Evolutionary conservation across 2,888 invertebrate species (phyloP), one percentile per base, ranked within the genome.

Genomic region (Boloria euphrosyne): DNA sequence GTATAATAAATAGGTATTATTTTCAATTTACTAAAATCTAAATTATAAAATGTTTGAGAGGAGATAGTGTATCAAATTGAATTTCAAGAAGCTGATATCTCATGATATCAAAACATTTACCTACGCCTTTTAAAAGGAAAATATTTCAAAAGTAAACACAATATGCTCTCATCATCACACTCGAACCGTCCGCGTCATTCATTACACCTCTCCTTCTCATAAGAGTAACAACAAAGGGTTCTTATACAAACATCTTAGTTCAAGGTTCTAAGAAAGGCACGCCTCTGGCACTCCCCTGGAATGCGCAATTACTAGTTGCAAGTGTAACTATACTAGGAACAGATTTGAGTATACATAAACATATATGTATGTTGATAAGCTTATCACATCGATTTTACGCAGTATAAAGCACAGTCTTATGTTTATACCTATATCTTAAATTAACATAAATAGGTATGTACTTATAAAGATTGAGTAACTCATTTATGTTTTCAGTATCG

Each of bases 181-280:
- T 68, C 55, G 66, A 68, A 64, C 58, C 52, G 52, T n/a, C n/a
- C n/a, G n/a, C n/a, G n/a, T 57, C 69, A 51, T 64, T 69, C 69
- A 69, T 69, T 66, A 69, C 61, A 64, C 68, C 66, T 70, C 53
- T 64, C 65, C 46, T 53, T 62, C 68, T 63, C 65, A 67, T 61
- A 54, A 66, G 66, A 67, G 69, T 65, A 68, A 54, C 66, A 68
- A 72, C 71, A 70, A 75, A 71, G 69, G 71, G 67, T 71, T 71
- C 68, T 58, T 67, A 59, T 65, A 72, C 67, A 74, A 80, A 82
- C 72, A 76, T 74, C 74, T 69, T 65, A 73, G 71, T 70, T 78
- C 73, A 78, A 72, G 70, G 70, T 85, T 84, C 84, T 77, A 44
- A 75, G 83, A 83, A 85, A 71, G 72, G 71, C 73, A 66, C 70